Base-by-base conservation (phyloP, 2,888 invertebrate genomes). In the Anthophora plumipes region DNA sequence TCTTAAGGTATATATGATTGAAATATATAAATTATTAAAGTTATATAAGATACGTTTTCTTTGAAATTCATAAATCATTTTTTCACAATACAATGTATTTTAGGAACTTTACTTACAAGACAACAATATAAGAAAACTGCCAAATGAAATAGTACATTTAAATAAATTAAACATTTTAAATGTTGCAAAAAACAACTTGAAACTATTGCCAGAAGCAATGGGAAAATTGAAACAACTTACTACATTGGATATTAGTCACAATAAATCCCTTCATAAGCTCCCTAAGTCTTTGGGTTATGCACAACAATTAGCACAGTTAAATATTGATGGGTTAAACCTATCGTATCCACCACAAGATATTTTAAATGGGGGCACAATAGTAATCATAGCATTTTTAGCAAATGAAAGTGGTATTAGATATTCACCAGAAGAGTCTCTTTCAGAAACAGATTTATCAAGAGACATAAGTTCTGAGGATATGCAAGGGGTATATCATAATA, bases 81-180 rank as follows among this genome's bases (percentile, higher is more conserved):
- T 52, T 52, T 46, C 64, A 57, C 12, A 20, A 22, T n/a, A 68
- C 25, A 4, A 43, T 41, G 4, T n/a, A 17, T 70, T 86, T 78
- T 91, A 96, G 96, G 97, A 97, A 92, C 94, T 98, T 78, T 95
- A 97, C 94, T 89, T 97, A 83, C 96, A 96, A 91, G 94, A 96
- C 90, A 98, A 98, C 94, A 94, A 94, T 81, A 92, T 98, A 76
- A 95, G 95, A 91, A 94, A 94, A 88, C 94, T 98, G 91, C 97
- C 97, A 82, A 95, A 95, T 77, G 94, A 95, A 83, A 95, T 98
- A 90, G 95, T 96, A 87, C 93, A 94, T 80, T 94, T 97, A 88
- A 94, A 94, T 83, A 95, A 95, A 84, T 94, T 98, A 82, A 94
- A 95, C 92, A 94, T 96, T 85, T 94, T 97, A 78, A 96, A 97